phyloP scores from a whole-genome alignment of 2,888 invertebrate species.

The Lordiphosa fenestrarum region DNA sequence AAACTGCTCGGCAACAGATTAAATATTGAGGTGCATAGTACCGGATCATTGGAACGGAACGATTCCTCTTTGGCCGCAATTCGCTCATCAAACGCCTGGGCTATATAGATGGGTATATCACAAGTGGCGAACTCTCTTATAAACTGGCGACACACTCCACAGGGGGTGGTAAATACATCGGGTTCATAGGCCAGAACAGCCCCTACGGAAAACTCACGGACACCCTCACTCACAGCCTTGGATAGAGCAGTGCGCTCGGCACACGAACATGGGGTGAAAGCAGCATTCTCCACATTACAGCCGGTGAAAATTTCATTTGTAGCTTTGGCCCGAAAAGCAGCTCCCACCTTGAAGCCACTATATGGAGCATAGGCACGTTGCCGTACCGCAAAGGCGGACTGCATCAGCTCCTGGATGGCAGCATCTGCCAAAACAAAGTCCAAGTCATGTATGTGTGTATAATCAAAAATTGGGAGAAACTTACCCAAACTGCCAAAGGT shows the following conservation, averaged over 20 bases:
- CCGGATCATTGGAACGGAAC: conserved; percentile 45
- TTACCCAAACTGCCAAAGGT: conserved; percentile 63
- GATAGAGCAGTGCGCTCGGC: conserved; percentile 93
- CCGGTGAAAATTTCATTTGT: conserved; percentile 87
- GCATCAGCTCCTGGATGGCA: conserved; percentile 81
- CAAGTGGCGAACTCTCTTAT: conserved; percentile 86
- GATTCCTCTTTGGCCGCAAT: conserved; percentile 25
- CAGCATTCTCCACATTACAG: conserved; percentile 94
- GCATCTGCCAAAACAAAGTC: conserved; percentile 37
- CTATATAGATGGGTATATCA: conserved; percentile 87
- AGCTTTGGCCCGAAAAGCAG: conserved; percentile 86
- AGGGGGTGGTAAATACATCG: conserved; percentile 87
- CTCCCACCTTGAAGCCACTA: conserved; percentile 93
- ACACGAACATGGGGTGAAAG: conserved; percentile 89
- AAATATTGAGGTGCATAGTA: conserved; percentile 77
- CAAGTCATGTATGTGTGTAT: neutral
- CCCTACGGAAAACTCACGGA: conserved; percentile 85
- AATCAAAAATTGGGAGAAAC: conserved; percentile 11
- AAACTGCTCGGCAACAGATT: conserved; percentile 76
- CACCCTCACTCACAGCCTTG: conserved; percentile 92
- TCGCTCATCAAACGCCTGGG: conserved; percentile 82
- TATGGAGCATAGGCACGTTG: conserved; percentile 89
- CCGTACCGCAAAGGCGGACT: conserved; percentile 83
- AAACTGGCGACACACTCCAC: conserved; percentile 93
- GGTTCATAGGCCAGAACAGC: conserved; percentile 87